Base-by-base conservation (phyloP, 2,797 vertebrate genomes). In the Brachyalestes nurse region DNA sequence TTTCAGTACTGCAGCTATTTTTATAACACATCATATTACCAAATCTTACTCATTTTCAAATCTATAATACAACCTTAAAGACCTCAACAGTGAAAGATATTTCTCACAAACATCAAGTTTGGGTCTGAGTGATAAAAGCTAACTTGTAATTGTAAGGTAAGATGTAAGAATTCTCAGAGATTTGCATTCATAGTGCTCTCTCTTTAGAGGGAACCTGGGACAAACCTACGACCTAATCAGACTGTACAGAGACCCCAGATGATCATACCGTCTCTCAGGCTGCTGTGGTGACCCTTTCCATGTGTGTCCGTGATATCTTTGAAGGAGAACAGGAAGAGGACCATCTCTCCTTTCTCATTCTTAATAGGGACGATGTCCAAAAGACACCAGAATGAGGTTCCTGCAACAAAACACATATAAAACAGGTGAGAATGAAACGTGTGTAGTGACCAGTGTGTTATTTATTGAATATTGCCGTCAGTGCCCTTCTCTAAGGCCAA, bases 291-390 rank as follows among this genome's bases (percentile, higher is more conserved):
- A 73, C 85, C 89, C 87, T 88, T 96, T 71, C 95, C 93, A 7
- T 94, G 87, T 38, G 88, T 94, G 83, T 97, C 96, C 0, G 96
- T 97, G 93, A 97, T 94, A 91, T 99, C 97, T 90, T 99, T 99
- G 92, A 99, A 99, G 72, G 98, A 99, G 90, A 99, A 97, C 45
- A 99, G 96, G 90, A 98, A 98, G 19, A 99, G 96, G 61, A 99
- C 98, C 84, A 99, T 97, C 82, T 99, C 97, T 0, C 98, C 96
- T 82, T 97, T 98, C 89, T 99, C 98, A 0, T 99, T 99, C 92
- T 98, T 99, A 90, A 99, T 99, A 82, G 98, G 98, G 86, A 99
- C 95, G 45, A 98, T 97, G 90, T 99, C 97, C 89, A 99, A 86
- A 78, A 97, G 90, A 87, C 97, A 99, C 97, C 97, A 97, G 88